Percentiles rank a stretch among this genome's conserved stretches.
Evolutionary conservation across 2,113 vertebrate species (phyloP).

Genomic region (Passer domesticus): DNA sequence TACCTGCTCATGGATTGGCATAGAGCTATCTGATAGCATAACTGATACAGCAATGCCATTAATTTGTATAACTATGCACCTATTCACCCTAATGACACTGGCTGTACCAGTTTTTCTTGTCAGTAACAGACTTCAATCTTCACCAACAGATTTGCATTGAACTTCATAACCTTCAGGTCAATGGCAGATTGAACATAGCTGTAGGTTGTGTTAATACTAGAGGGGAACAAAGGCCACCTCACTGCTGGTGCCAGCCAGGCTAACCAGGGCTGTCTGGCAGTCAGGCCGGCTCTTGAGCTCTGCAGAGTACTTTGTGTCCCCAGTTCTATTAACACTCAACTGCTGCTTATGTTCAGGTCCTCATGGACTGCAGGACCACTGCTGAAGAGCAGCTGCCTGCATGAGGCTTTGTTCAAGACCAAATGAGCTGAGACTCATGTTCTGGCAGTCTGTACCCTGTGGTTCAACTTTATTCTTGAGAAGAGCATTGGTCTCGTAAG

Average conservation of each 20-base stretch:
- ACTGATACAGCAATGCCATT: neutral
- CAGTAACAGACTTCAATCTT: neutral
- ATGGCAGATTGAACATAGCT: neutral
- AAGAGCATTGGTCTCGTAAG: neutral
- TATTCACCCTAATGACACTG: neutral
- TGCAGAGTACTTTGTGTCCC: neutral
- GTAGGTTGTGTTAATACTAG: neutral
- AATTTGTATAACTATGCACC: neutral
- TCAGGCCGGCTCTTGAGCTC: neutral
- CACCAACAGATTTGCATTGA: neutral
- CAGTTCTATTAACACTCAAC: neutral
- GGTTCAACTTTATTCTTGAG: neutral
- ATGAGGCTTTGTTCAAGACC: neutral
- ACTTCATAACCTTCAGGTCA: neutral
- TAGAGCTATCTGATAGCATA: neutral
- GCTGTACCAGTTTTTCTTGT: neutral
- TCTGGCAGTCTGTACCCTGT: neutral
- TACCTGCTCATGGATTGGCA: neutral
- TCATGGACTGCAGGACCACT: neutral
- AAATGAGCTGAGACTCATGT: rapidly evolving
- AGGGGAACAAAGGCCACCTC: neutral
- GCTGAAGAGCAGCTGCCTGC: neutral
- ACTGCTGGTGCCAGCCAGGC: neutral
- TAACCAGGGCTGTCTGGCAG: neutral
- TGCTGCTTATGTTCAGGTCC: neutral